Conservation (phyloP, 2,888 invertebrate species). For the Athalia circularis region DNA sequence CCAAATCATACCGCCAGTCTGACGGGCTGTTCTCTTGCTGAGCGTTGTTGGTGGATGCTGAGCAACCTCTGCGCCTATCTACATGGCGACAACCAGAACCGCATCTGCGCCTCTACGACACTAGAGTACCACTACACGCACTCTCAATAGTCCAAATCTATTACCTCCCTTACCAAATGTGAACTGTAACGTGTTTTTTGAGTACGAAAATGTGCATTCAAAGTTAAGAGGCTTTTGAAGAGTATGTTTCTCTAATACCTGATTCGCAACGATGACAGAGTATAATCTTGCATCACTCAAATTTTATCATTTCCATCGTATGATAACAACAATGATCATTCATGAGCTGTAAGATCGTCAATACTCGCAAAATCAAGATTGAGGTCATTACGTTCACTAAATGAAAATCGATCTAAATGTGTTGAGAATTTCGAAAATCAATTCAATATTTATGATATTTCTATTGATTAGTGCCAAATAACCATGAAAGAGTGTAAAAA, state of each 20-base stretch:
- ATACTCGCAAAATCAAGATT: too few species aligned
- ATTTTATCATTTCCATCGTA: background rate
- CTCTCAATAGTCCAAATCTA: slow-evolving; percentile 70
- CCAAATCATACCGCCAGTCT: slow-evolving; percentile 60
- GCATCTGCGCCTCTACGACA: slow-evolving; percentile 69
- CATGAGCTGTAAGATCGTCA: too few species aligned
- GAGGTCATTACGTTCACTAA: too few species aligned
- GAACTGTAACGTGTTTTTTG: slow-evolving; percentile 50
- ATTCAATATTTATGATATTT: too few species aligned
- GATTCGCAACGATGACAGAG: slow-evolving; percentile 31
- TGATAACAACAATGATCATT: background rate
- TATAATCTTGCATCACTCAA: background rate
- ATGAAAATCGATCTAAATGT: too few species aligned
- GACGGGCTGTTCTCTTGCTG: slow-evolving; percentile 60
- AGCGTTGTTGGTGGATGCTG: slow-evolving; percentile 56
- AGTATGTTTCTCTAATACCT: slow-evolving; percentile 43
- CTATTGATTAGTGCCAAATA: too few species aligned
- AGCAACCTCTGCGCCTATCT: slow-evolving; percentile 55
- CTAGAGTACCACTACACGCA: slow-evolving; percentile 73
- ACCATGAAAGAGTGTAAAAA: too few species aligned
- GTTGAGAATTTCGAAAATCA: too few species aligned
- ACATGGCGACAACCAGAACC: slow-evolving; percentile 62
- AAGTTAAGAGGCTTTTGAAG: slow-evolving; percentile 38
- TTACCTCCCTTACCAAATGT: slow-evolving; percentile 58
- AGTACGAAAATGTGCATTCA: slow-evolving; percentile 48